Evolutionary conservation across 2,113 vertebrate genomes (phyloP).

Genomic region (Syngnathoides biaculeatus): DNA sequence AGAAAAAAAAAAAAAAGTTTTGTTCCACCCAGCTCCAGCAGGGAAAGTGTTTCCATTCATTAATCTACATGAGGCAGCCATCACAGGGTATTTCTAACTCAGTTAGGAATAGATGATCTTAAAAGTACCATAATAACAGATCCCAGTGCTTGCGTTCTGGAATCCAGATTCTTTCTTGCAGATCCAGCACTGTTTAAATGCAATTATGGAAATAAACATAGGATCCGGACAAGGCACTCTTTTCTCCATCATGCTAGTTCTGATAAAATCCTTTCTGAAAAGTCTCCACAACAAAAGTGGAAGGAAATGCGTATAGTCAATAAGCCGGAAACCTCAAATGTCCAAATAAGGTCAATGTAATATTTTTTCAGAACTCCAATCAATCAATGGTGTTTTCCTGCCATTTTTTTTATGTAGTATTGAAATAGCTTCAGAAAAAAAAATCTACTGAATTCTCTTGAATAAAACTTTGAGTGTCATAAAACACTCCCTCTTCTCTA

Average conservation of each 20-base stretch:
- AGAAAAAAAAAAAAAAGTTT: constrained; percentile 22
- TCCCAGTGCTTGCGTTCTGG: constrained; percentile 23
- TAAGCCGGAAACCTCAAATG: too few species aligned
- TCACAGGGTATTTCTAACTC: constrained; percentile 11
- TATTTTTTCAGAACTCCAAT: too few species aligned
- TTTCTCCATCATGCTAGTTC: constrained; percentile 40
- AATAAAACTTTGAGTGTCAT: too few species aligned
- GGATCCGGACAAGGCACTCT: constrained; percentile 31
- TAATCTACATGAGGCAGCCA: constrained; percentile 40
- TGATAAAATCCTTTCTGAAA: constrained; percentile 14
- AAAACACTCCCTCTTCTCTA: too few species aligned
- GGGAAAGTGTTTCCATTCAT: constrained; percentile 60
- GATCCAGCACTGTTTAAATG: constrained; percentile 49
- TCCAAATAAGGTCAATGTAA: too few species aligned
- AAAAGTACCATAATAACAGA: constrained; percentile 32
- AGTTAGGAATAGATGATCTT: constrained; percentile 32
- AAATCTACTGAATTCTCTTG: too few species aligned
- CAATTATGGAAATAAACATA: constrained; percentile 53
- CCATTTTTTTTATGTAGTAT: too few species aligned
- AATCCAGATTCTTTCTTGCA: constrained; percentile 44
- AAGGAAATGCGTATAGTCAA: background rate
- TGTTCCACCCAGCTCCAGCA: constrained; percentile 39
- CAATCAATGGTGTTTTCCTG: too few species aligned
- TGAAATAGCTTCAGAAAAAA: too few species aligned
- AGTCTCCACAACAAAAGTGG: background rate